These are phyloP conservation scores for Tylochromis polylepis DNA, from an alignment of 2,113 vertebrate genomes.

Conservation along the genomic window DNA sequence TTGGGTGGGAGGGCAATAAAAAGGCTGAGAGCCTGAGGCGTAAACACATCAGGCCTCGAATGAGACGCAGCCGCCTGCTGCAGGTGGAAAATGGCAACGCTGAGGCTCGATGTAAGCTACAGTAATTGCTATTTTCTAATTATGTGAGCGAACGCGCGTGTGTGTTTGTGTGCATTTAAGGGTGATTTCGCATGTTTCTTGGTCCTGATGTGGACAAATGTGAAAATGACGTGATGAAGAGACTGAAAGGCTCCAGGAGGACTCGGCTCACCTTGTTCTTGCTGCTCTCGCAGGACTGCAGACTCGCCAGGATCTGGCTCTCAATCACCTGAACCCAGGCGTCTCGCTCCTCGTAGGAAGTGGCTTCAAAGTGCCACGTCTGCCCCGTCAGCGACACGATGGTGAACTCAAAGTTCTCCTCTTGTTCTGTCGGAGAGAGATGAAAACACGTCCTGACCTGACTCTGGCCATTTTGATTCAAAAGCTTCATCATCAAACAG, in stretches of 20 bases:
- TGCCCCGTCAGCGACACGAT: conserved; percentile 97
- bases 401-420: conserved; percentile 97
- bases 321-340: conserved; percentile 96
- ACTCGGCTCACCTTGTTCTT: conserved; percentile 88
- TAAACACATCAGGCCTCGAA: conserved; percentile 53
- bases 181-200: background rate
- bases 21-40: conserved; percentile 50
- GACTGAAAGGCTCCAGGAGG: background rate
- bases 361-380: conserved; percentile 96
- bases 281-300: conserved; percentile 97
- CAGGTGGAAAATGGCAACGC: conserved; percentile 39
- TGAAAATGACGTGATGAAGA: background rate
- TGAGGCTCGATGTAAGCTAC: background rate
- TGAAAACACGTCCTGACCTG: background rate
- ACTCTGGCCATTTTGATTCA: background rate
- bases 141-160: conserved; percentile 8
- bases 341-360: conserved; percentile 92
- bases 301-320: conserved; percentile 94
- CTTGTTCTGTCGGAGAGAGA: conserved; percentile 81
- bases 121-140: conserved; percentile 64
- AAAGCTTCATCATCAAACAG: background rate
- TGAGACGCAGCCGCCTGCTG: background rate
- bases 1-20: background rate
- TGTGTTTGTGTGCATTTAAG: background rate
- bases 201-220: background rate